Base-by-base conservation (phyloP, 2,113 vertebrate species). In the Pelmatolapia mariae region DNA sequence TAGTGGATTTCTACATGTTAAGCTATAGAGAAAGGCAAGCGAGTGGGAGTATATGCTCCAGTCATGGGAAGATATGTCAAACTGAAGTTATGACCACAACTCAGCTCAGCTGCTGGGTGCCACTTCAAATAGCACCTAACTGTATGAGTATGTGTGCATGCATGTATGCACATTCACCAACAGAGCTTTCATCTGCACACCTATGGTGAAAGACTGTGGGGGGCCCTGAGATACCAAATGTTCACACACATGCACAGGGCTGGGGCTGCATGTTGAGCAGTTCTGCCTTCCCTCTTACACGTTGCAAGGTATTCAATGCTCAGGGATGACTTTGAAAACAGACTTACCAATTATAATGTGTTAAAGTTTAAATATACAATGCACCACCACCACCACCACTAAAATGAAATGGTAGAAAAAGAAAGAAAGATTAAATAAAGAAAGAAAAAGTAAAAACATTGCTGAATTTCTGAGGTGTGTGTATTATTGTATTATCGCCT, bases 141-240 rank as follows among this genome's bases (percentile, higher is more conserved):
- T 82, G 24, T 53, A 7, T 31, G 68, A 80, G 87, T 86, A 59
- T 80, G 80, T 80, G 57, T 43, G 50, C 38, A 52, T 85, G 56
- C 87, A 86, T 56, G 16, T 84, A 63, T 87, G 83, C 66, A 61
- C 66, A 82, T 57, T 92, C 87, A 73, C 88, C 66, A 87, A 89
- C 84, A 43, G 86, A 24, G 89, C 95, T 95, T 95, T 95, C 91
- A 95, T 95, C 93, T 95, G 89, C 86, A 88, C 95, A 95, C 94
- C 94, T 93, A 92, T 79, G 33, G 93, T 87, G 92, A 89, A 85
- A 88, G 85, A 63, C 94, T 3, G 81, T 89, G 33, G 93, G 94
- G 87, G 87, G 88, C 79, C 22, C 81, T 45, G 59, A 43, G 81
- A 79, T 89, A 85, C 86, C 52, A 63, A 89, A 80, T 84, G 40